Conservation (phyloP, 2,113 vertebrate genomes). For the Bolborhynchus lineola region DNA sequence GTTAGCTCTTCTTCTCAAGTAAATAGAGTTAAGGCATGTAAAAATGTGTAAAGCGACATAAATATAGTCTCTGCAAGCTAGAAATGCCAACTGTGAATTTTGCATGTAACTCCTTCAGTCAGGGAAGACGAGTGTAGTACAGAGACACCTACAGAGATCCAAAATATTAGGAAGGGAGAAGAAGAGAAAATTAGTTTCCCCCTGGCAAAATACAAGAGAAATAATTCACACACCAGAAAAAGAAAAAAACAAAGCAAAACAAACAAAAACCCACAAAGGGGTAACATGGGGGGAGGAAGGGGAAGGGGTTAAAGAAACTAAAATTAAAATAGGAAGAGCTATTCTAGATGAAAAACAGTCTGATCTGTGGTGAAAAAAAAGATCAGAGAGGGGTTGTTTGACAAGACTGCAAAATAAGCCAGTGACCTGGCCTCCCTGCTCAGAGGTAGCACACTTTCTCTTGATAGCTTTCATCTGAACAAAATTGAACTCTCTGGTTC, state of each 20-base stretch:
- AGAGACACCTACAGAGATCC: neutral
- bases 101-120: neutral
- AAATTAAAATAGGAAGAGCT: neutral
- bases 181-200: neutral
- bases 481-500: neutral
- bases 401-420: neutral
- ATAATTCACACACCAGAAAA: neutral
- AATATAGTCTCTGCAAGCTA: neutral
- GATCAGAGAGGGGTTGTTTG: neutral
- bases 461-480: neutral
- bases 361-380: neutral
- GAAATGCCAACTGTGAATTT: neutral
- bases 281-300: neutral
- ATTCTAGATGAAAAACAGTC: neutral
- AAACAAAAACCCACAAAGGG: neutral
- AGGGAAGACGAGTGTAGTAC: neutral
- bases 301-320: neutral
- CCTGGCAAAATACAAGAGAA: neutral
- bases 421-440: neutral
- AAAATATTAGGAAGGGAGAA: neutral
- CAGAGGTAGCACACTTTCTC: neutral
- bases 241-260: too few species aligned
- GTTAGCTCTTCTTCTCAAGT: neutral
- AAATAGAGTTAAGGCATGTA: neutral
- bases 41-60: neutral